These are phyloP conservation scores for Micrastur ruficollis DNA, from an alignment of 2,797 vertebrate species.

Conservation along the genomic window DNA sequence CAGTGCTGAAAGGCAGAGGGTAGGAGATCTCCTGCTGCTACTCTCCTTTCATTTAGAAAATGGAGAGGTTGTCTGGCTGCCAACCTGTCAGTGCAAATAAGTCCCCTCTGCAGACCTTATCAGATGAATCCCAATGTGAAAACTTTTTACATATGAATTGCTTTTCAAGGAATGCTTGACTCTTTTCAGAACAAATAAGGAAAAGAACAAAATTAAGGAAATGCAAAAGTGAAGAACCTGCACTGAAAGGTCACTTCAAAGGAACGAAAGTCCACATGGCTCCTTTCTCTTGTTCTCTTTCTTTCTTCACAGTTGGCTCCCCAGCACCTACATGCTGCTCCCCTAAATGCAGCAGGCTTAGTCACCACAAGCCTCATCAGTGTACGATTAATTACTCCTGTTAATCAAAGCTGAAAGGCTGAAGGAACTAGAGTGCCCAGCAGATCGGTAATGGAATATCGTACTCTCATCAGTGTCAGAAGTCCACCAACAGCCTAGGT, in stretches of 20 bases:
- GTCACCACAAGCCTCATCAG: neutral
- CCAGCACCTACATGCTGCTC: neutral
- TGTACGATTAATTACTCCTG: conserved; percentile 9
- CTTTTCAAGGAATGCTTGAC: neutral
- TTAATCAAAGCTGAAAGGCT: conserved; percentile 16
- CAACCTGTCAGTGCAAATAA: conserved; percentile 50
- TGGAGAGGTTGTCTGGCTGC: conserved; percentile 54
- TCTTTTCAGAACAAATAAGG: conserved; percentile 7
- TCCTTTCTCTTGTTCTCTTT: neutral
- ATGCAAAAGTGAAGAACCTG: conserved; percentile 3
- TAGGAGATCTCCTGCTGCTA: conserved; percentile 52
- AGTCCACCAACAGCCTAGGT: neutral
- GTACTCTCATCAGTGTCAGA: neutral
- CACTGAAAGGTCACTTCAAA: neutral
- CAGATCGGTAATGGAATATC: neutral
- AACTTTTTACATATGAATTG: conserved; percentile 57
- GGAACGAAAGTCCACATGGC: neutral
- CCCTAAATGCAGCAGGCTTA: neutral
- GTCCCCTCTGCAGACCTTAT: conserved; percentile 15
- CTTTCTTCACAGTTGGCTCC: neutral
- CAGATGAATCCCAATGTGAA: conserved; percentile 32
- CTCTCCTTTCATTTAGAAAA: conserved; percentile 62
- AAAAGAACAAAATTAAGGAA: conserved; percentile 29
- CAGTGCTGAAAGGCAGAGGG: neutral
- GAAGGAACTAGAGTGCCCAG: neutral